phyloP scores from a whole-genome alignment of 2,888 invertebrate genomes.

The Drosophila subsilvestris region DNA sequence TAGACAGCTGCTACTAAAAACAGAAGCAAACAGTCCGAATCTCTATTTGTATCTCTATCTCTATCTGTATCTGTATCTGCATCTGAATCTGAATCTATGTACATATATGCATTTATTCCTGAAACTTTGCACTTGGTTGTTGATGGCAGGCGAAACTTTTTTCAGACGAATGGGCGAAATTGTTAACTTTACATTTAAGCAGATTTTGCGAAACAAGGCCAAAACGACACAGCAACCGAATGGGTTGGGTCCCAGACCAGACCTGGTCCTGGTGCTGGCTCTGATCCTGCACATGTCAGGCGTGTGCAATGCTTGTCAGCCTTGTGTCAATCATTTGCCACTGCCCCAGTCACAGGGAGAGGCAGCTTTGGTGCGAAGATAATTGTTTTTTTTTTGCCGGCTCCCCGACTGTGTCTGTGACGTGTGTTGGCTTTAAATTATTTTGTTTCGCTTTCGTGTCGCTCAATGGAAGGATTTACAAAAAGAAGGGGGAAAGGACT shows the following conservation, averaged over 20 bases:
- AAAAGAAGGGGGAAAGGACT: constrained; percentile 12
- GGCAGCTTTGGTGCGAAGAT: constrained; percentile 54
- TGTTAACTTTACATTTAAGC: constrained; percentile 78
- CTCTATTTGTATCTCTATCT: neutral
- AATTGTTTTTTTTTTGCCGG: constrained; percentile 62
- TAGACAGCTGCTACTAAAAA: constrained; percentile 16
- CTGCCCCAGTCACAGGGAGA: constrained; percentile 31
- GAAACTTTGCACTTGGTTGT: constrained; percentile 17
- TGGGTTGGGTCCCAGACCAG: constrained; percentile 2
- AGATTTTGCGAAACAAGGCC: constrained; percentile 71
- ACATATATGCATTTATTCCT: constrained; percentile 14
- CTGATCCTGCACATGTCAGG: constrained; percentile 49
- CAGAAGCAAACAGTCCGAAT: neutral
- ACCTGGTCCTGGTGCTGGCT: neutral
- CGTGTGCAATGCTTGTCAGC: constrained; percentile 46
- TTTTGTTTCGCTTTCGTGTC: constrained; percentile 50
- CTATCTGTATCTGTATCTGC: too few relatives aligned
- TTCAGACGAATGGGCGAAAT: constrained; percentile 64
- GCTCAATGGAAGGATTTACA: neutral
- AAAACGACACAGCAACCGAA: neutral
- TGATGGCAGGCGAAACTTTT: constrained; percentile 5
- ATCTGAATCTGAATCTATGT: constrained; percentile 1
- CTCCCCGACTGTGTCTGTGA: constrained; percentile 39
- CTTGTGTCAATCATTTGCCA: constrained; percentile 52
- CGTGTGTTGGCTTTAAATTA: constrained; percentile 57